phyloP scores from a whole-genome alignment of 2,797 vertebrate species.

The Eleutherodactylus coqui region DNA sequence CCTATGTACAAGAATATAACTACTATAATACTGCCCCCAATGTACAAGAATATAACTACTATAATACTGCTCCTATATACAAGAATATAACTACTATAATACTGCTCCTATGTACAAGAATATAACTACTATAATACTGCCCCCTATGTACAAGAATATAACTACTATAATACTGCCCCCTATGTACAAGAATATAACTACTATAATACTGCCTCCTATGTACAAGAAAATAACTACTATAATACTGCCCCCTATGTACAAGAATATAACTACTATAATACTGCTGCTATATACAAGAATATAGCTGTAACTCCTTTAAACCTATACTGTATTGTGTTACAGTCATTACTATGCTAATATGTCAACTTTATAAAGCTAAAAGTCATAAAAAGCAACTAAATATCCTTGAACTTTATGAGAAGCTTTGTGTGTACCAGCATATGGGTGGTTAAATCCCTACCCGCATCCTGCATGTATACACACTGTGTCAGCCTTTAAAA shows the following conservation, averaged over 20 bases:
- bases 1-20: background rate
- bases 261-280: background rate
- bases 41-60: background rate
- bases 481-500: background rate
- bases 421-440: background rate
- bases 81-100: no score
- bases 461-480: background rate
- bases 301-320: background rate
- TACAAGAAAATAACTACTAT: background rate
- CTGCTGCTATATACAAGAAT: background rate
- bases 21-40: background rate
- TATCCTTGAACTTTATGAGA: background rate
- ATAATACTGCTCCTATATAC: background rate
- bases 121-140: background rate
- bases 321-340: background rate
- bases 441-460: background rate
- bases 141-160: background rate
- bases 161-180: background rate
- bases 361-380: background rate
- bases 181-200: background rate
- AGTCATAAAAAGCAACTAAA: background rate
- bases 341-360: background rate
- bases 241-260: background rate
- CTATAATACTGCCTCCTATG: background rate
- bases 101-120: no score